These are phyloP conservation scores for Chloroceryle aenea DNA, from an alignment of 2,113 vertebrate species.

Conservation along the genomic window DNA sequence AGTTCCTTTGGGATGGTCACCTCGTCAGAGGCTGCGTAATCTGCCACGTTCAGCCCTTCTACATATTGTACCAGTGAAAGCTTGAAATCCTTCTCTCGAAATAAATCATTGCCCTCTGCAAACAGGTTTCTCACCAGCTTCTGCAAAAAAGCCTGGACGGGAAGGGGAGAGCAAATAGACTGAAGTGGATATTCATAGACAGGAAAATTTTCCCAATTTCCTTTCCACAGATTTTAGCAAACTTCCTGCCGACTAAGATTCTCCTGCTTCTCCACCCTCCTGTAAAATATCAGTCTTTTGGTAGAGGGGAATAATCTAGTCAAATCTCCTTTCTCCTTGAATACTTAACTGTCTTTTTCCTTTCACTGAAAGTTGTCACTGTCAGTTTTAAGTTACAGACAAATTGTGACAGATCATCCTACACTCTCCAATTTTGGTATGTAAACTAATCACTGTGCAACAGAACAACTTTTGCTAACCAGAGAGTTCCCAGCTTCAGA, in stretches of 20 bases:
- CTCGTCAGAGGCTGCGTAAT: constrained; percentile 83
- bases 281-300: neutral
- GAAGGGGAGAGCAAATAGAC: neutral
- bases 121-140: constrained; percentile 89
- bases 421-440: neutral
- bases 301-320: neutral
- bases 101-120: constrained; percentile 89
- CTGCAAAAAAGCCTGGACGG: constrained; percentile 84
- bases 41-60: constrained; percentile 88
- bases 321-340: neutral
- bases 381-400: neutral
- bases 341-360: neutral
- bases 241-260: neutral
- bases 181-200: neutral
- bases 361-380: neutral
- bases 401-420: neutral
- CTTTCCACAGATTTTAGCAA: neutral
- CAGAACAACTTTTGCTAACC: neutral
- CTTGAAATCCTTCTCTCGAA: constrained; percentile 82
- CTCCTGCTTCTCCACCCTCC: neutral
- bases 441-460: neutral
- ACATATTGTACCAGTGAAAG: constrained; percentile 85
- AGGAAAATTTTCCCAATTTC: neutral
- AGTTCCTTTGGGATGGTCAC: constrained; percentile 83
- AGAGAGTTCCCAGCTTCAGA: neutral